Base-by-base conservation (phyloP, 1,140 invertebrate genomes). In the Drosophila watanabei region DNA sequence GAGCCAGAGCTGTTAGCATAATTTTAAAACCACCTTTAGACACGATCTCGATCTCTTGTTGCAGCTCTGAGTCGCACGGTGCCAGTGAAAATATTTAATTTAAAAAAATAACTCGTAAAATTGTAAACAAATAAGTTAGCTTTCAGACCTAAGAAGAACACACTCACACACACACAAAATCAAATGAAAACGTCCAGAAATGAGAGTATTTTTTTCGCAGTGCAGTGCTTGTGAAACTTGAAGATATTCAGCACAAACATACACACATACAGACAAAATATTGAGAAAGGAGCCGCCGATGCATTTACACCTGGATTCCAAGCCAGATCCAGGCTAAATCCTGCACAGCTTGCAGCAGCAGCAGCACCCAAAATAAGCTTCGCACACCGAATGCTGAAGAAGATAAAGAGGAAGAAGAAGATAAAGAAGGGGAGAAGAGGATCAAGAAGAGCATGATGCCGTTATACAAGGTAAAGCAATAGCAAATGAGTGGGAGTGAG, bases 101-200 rank as follows among this genome's bases (percentile, higher is more conserved):
- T 18, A 24, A 48, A 46, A n/a, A 51, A n/a, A n/a, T 28, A 5
- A 37, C 11, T 13, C 9, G 24, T n/a, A 49, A 48, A 20, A 64
- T 35, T n/a, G 32, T 68, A 59, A 58, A 30, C 24, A 33, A 20
- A 69, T 48, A 71, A 32, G 52, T 28, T 54, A 43, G 33, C 30
- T 24, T 24, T 49, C 45, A 45, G 18, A 9, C 11, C 16, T 41
- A 39, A 63, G 39, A 7, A n/a, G 32, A 13, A 51, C 48, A 46
- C 43, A 32, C 24, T n/a, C 14, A 49, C 24, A 49, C 28, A 32
- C 16, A 49, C 30, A 52, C 30, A 52, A 73, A 72, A 73, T 72
- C 68, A 72, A 73, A 73, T 73, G 68, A 73, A 70, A 73, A 73
- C 71, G 71, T 73, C 71, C 71, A 73, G 68, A 73, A 70, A 43